phyloP scores from a whole-genome alignment of 2,113 vertebrate genomes.

The Hiodon alosoides region DNA sequence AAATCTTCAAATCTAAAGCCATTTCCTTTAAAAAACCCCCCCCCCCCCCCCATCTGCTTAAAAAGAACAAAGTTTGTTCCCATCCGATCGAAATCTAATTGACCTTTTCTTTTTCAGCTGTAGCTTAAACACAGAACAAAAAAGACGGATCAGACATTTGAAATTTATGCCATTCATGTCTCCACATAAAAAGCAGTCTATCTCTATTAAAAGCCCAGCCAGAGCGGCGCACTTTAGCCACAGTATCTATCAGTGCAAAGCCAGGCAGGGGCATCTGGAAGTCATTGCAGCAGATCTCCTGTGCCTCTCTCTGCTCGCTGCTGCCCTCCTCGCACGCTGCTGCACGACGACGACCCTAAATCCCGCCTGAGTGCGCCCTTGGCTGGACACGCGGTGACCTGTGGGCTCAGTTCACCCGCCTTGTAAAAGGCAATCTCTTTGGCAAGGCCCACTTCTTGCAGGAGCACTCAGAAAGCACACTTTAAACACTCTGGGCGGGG shows the following conservation, averaged over 20 bases:
- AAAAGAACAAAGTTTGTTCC: constrained; percentile 39
- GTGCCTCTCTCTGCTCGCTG: constrained; percentile 62
- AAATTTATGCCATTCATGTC: constrained; percentile 62
- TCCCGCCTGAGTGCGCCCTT: constrained; percentile 65
- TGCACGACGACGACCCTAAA: constrained; percentile 72
- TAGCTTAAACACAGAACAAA: constrained; percentile 40
- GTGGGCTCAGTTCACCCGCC: constrained; percentile 84
- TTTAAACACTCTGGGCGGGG: constrained; percentile 82
- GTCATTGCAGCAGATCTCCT: constrained; percentile 70
- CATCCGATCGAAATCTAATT: constrained; percentile 42
- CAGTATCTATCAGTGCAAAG: constrained; percentile 56
- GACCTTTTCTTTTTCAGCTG: constrained; percentile 29
- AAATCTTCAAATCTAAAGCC: not conserved
- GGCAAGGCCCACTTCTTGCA: constrained; percentile 65
- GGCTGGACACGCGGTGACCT: constrained; percentile 64
- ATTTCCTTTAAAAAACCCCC: not conserved
- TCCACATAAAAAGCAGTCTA: constrained; percentile 62
- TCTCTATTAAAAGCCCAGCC: constrained; percentile 62
- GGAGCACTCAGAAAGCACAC: constrained; percentile 77
- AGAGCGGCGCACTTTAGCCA: constrained; percentile 42
- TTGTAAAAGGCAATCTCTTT: constrained; percentile 88
- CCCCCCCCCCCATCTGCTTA: constrained; percentile 27
- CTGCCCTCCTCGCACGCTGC: constrained; percentile 66
- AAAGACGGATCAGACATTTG: constrained; percentile 38
- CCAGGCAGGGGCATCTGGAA: constrained; percentile 76